Conservation (phyloP, 2,888 invertebrate species). For the Spodoptera picta region DNA sequence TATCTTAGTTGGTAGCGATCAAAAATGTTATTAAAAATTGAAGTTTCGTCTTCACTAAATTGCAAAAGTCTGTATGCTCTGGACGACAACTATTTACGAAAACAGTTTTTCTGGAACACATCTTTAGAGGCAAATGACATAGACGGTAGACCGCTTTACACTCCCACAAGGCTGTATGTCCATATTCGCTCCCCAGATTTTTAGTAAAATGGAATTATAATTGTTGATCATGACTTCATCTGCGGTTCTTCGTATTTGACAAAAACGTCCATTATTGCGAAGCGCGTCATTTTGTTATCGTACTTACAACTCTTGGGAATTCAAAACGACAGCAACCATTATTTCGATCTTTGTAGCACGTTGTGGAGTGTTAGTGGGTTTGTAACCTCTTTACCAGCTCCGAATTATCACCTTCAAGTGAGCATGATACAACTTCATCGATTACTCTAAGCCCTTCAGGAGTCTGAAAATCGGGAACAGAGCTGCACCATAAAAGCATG, state of each 20-base stretch:
- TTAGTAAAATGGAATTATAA: constrained; percentile 57
- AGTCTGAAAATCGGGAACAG: constrained; percentile 40
- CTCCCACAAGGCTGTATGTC: constrained; percentile 65
- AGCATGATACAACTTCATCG: constrained; percentile 56
- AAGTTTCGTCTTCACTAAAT: constrained; percentile 52
- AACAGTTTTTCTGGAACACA: constrained; percentile 50
- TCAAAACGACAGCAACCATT: constrained; percentile 45
- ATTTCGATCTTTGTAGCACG: constrained; percentile 49
- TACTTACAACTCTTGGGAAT: constrained; percentile 49
- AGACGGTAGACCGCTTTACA: constrained; percentile 60
- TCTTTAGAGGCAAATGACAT: constrained; percentile 57
- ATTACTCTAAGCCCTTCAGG: constrained; percentile 43
- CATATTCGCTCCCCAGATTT: constrained; percentile 64
- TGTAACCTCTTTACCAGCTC: constrained; percentile 28
- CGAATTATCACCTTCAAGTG: constrained; percentile 13
- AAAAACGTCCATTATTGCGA: constrained; percentile 60
- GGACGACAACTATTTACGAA: constrained; percentile 62
- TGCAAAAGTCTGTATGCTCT: constrained; percentile 54
- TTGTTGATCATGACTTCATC: constrained; percentile 59
- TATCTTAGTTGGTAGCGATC: constrained; percentile 49
- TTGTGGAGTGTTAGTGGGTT: constrained; percentile 51
- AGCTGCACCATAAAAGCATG: constrained; percentile 59
- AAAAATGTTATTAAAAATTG: constrained; percentile 56
- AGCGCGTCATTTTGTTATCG: constrained; percentile 52
- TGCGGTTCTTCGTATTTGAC: constrained; percentile 53